Evolutionary conservation across 2,888 invertebrate species (phyloP).

Genomic region (Nemotelus pantherinus): DNA sequence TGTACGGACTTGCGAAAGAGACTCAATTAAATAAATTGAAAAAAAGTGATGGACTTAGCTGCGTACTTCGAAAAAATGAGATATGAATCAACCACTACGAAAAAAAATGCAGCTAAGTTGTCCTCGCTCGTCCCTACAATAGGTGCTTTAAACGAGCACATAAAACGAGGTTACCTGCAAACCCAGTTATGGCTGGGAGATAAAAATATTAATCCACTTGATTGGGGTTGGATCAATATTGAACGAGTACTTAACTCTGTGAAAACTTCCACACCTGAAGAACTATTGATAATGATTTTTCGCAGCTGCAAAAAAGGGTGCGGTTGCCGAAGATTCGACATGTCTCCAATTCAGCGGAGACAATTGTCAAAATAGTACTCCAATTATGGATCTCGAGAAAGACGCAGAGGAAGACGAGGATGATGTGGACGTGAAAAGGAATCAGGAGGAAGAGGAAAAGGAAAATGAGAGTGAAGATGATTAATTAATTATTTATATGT

Average conservation of each 20-base stretch:
- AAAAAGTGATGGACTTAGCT: background rate
- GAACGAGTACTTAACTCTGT: background rate
- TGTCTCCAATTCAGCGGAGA: background rate
- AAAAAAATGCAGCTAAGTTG: background rate
- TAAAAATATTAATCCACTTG: constrained; percentile 16
- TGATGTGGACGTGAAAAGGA: no score
- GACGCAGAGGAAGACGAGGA: no score
- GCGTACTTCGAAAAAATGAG: constrained; percentile 3
- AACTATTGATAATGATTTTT: background rate
- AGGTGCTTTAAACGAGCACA: constrained; percentile 2
- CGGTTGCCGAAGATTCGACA: background rate
- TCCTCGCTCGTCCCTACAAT: constrained; percentile 1
- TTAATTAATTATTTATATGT: no score
- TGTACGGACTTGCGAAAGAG: background rate
- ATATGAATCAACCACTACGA: constrained; percentile 5
- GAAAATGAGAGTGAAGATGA: no score
- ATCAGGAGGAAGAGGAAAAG: no score
- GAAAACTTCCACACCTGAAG: background rate
- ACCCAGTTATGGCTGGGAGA: background rate
- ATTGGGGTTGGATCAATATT: constrained; percentile 1
- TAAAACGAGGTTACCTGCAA: background rate
- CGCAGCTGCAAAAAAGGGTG: background rate
- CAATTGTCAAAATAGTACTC: background rate
- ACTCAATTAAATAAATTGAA: constrained; percentile 5
- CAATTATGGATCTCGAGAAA: background rate